Conservation (phyloP, 2,888 invertebrate species). For the Chaetogeoica ovagalla region DNA sequence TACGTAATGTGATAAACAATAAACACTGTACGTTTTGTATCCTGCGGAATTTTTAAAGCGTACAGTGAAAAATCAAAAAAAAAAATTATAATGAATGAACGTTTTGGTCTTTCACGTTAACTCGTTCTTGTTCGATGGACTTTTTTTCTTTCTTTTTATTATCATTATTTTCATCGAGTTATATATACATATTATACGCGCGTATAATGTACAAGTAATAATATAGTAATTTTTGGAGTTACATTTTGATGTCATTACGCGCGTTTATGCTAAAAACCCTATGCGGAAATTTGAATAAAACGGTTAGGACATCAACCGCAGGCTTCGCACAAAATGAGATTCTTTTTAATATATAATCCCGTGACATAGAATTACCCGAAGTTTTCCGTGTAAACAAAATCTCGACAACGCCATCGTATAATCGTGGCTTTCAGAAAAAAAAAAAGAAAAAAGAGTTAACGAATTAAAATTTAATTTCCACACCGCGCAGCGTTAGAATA, state of each 20-base stretch:
- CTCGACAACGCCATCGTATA: neutral
- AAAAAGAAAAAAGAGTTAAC: no score
- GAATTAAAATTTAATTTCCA: neutral
- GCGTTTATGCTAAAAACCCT: neutral
- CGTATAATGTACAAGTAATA: neutral
- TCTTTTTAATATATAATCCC: neutral
- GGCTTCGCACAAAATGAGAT: neutral
- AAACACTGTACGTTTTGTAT: no score
- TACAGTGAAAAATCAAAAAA: no score
- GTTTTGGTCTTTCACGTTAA: no score
- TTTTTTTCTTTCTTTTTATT: neutral
- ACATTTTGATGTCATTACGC: neutral
- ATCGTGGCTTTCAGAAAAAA: neutral
- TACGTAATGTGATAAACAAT: no score
- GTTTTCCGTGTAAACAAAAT: neutral
- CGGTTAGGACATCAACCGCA: neutral
- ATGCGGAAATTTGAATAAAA: neutral
- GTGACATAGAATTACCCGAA: neutral
- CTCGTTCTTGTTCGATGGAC: neutral
- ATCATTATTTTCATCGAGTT: neutral
- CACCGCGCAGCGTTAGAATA: neutral
- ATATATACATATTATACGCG: neutral
- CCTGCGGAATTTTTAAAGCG: no score
- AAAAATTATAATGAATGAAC: no score
- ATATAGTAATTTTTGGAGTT: neutral